These are phyloP conservation scores for Stenodema calcarata DNA, from an alignment of 2,888 invertebrate species.

Conservation along the genomic window DNA sequence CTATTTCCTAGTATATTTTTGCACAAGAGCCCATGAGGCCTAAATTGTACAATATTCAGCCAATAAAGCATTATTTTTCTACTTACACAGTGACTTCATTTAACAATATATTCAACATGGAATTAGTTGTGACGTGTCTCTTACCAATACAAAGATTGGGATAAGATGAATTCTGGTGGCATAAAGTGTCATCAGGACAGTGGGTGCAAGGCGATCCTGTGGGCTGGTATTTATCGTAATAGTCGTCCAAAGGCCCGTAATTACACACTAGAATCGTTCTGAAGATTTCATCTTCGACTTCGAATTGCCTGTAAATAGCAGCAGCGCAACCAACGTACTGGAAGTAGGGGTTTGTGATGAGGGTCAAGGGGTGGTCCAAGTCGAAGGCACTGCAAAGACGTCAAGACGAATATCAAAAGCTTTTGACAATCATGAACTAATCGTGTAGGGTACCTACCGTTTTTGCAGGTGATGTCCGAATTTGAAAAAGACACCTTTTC, in stretches of 20 bases:
- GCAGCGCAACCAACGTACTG: background rate
- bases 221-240: background rate
- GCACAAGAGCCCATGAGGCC: too few species aligned
- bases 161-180: background rate
- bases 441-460: too few species aligned
- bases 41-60: too few species aligned
- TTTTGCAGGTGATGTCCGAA: too few species aligned
- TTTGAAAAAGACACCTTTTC: too few species aligned
- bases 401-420: too few species aligned
- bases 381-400: background rate
- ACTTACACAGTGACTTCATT: too few species aligned
- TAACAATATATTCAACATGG: too few species aligned
- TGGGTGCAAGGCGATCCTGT: background rate
- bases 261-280: background rate
- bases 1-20: too few species aligned
- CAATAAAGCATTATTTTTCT: too few species aligned
- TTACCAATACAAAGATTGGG: constrained; percentile 2
- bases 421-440: too few species aligned
- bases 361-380: background rate
- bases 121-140: background rate
- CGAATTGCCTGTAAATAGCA: background rate
- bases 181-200: background rate
- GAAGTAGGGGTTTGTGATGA: constrained; percentile 23
- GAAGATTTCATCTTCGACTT: background rate
- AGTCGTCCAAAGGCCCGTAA: background rate